Conservation (phyloP, 2,113 vertebrate species). For the Thunnus thynnus region DNA sequence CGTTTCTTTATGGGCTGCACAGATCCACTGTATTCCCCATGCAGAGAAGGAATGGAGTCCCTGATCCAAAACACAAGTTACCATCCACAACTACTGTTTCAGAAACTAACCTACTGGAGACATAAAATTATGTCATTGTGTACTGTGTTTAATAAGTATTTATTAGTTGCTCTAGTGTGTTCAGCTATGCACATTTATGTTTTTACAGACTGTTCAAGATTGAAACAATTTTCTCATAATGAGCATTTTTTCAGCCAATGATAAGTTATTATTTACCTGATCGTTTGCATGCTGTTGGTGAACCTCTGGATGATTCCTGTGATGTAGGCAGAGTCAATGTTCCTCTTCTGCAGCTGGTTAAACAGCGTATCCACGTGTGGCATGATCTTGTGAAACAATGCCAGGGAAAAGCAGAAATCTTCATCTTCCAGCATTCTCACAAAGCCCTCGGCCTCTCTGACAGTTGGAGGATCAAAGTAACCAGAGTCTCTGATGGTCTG, state of each 20-base stretch:
- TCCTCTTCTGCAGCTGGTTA: conserved; percentile 32
- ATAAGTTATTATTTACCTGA: not conserved
- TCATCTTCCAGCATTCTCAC: conserved; percentile 11
- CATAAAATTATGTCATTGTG: no score
- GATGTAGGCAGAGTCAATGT: no score
- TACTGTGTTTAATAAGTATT: no score
- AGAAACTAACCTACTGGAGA: not conserved
- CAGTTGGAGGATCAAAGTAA: conserved; percentile 16
- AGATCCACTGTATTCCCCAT: not conserved
- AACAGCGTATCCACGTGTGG: conserved; percentile 42
- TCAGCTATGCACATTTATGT: no score
- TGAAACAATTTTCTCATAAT: no score
- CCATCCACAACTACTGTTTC: not conserved
- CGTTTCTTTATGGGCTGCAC: not conserved
- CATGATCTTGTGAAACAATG: conserved; percentile 36
- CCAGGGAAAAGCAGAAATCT: conserved; percentile 29
- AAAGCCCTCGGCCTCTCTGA: conserved; percentile 21
- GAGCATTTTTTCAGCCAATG: not conserved
- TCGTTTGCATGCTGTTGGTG: not conserved
- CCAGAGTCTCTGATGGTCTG: conserved; percentile 21
- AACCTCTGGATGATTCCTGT: no score
- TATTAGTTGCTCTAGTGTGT: no score
- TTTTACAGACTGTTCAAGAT: no score
- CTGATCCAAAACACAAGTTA: conserved; percentile 10
- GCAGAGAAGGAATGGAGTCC: not conserved